Conservation (phyloP, 2,113 vertebrate genomes). For the Oplegnathus fasciatus region DNA sequence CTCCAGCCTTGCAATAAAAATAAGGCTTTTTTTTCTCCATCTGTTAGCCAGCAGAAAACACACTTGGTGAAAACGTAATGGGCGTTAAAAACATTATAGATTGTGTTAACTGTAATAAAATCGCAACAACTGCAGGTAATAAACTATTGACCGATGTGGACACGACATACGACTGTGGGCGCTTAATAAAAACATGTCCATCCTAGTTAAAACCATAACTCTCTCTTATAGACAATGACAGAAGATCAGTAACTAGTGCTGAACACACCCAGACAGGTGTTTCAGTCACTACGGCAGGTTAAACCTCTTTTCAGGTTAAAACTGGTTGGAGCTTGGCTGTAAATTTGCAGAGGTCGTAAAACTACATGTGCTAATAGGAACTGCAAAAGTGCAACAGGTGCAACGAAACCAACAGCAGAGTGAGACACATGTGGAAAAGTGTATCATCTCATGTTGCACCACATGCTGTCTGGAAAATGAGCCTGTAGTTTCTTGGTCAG, state of each 20-base stretch:
- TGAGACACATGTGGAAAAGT: background rate
- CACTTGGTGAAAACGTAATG: background rate
- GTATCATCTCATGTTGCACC: background rate
- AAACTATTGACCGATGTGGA: background rate
- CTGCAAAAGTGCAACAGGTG: background rate
- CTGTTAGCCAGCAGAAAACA: background rate
- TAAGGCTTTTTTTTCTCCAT: background rate
- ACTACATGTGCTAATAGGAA: background rate
- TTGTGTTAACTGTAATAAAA: background rate
- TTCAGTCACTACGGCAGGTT: background rate
- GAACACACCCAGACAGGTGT: background rate
- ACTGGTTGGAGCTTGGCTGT: background rate
- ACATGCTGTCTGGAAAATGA: background rate
- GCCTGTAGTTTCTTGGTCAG: no score
- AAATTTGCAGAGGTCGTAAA: background rate
- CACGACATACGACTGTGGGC: background rate
- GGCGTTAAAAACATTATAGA: background rate
- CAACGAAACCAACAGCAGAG: background rate
- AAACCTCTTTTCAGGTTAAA: conserved; percentile 6
- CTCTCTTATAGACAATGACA: background rate
- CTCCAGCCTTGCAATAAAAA: no score
- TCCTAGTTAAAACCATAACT: background rate
- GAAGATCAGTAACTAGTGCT: background rate
- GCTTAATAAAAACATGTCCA: background rate
- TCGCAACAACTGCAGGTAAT: background rate